These are phyloP conservation scores for Hypanus sabinus DNA, from an alignment of 2,113 vertebrate species.

Conservation along the genomic window DNA sequence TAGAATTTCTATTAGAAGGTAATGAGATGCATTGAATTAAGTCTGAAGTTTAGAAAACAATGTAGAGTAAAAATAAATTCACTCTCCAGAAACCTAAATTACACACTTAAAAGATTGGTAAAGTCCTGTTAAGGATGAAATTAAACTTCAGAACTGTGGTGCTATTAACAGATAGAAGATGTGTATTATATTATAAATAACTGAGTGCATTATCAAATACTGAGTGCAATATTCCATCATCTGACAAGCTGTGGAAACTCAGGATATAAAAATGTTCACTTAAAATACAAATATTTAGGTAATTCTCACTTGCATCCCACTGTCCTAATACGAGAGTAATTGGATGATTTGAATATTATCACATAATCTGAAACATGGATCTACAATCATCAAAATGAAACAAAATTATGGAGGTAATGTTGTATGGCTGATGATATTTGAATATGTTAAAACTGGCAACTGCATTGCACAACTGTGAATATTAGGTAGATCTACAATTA, in stretches of 20 bases:
- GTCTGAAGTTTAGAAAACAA: background rate
- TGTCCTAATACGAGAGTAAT: background rate
- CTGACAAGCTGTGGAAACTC: background rate
- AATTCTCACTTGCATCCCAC: background rate
- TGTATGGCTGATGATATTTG: constrained; percentile 8
- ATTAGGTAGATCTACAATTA: background rate
- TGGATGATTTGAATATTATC: background rate
- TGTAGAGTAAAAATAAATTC: background rate
- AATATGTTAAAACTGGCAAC: background rate
- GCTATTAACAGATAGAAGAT: background rate
- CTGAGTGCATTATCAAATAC: background rate
- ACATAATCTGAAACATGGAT: background rate
- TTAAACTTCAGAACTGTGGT: background rate
- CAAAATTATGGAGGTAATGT: constrained; percentile 31
- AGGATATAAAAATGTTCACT: background rate
- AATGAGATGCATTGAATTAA: background rate
- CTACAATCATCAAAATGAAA: background rate
- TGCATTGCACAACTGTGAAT: background rate
- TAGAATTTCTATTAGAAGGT: background rate
- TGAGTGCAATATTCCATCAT: background rate
- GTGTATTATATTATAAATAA: background rate
- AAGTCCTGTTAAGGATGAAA: background rate
- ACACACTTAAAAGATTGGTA: background rate
- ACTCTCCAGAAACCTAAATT: background rate
- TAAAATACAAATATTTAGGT: constrained; percentile 5